Base-by-base conservation (phyloP, 1,140 invertebrate genomes). In the Lepidurus arcticus region DNA sequence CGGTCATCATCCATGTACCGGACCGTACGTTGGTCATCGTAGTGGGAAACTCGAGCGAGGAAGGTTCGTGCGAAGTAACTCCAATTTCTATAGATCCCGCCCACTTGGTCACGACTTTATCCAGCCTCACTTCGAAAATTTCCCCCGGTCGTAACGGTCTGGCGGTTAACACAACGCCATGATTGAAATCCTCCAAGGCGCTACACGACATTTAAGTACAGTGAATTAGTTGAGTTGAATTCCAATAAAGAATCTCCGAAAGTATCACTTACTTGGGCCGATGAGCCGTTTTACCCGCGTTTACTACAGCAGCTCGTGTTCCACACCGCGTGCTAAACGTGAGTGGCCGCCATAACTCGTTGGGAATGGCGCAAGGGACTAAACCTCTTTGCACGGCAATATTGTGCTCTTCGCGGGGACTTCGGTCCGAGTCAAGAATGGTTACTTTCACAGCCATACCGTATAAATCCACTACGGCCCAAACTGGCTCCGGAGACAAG, bases 1-100 rank as follows among this genome's bases (percentile, higher is more conserved):
- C 95, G 0, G 95, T 96, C 94, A 98, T 96, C 90, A 97, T 97
- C 95, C 95, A 98, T 0, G 95, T 98, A 21, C 95, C 95, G 53
- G 94, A 94, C 83, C 93, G 90, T 80, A 97, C 93, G 85, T 97
- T 97, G 24, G 95, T 98, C 95, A 98, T 97, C 42, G 95, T 98
- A 81, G 94, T 96, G 26, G 95, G 96, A 86, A 96, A 97, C 79
- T 97, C 93, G 73, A 98, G 86, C 82, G 94, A 92, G 73, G 91
- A 91, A 0, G 94, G 94, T 76, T 91, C 90, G 85, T 96, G 94
- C 65, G 93, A 95, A 10, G 95, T 98, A 45, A 97, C 94, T 78
- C 95, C 95, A 83, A 97, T 96, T 87, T 98, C 95, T 80, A 97
- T 95, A 11, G 94, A 96, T 26, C 96, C 96, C 8, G 95, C 94